Evolutionary conservation across 2,113 vertebrate species (phyloP), one percentile per base, ranked within the genome.

Genomic region (Eulemur rufifrons): DNA sequence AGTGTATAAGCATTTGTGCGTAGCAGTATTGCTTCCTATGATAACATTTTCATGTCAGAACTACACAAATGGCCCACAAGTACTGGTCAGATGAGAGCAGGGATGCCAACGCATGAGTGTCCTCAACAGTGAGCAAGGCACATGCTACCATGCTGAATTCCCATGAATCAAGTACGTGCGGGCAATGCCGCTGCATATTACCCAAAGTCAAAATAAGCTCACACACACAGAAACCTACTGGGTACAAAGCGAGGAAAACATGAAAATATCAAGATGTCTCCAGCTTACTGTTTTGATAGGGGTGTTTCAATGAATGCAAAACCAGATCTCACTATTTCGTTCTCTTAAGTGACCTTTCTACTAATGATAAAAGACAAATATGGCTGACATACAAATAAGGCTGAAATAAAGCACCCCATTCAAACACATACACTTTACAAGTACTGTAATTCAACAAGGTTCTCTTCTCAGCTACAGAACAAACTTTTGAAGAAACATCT

Each of bases 41-140:
- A 54, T 18, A 86, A 61, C 69, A 89, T 97, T 50, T 97, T 69
- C 12, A 68, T 63, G 39, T 74, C 86, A 93, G 81, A 97, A 88
- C 91, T 15, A 73, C 86, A 90, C 63, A 93, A 91, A 29, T 54
- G 92, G 95, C 96, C 94, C 87, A 37, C 21, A 90, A 84, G 94
- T 69, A 61, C 71, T 52, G 86, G 93, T 84, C 86, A 61, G 74
- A 66, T 85, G 27, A 63, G 20, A 71, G 27, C 37, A 66, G 7
- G 47, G 50, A 74, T 95, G 50, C 91, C 81, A 89, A 97, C 97
- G 29, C 86, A 96, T 39, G 50, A 18, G 86, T 89, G 56, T 86
- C 89, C 94, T 63, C 1, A 61, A 91, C 47, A 88, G 64, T 76
- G 39, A 94, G 37, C 59, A 68, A 81, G 92, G 47, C 56, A 11